A percentile compares a stretch with the other conserved stretches of the same genome.
phyloP scores from a whole-genome alignment of 2,888 invertebrate genomes.

The Pristionchus maxplancki region DNA sequence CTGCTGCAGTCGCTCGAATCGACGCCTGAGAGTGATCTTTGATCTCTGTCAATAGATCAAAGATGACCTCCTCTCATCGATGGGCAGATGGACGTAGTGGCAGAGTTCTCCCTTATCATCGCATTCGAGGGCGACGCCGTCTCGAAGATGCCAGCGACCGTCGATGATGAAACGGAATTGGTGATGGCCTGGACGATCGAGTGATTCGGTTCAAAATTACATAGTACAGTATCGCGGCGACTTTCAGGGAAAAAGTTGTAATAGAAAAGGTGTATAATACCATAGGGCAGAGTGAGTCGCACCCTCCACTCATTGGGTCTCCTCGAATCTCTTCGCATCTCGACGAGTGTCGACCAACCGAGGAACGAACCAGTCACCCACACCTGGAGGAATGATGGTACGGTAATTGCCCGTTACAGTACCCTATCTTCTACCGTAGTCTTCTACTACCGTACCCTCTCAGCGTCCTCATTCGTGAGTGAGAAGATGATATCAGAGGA shows the following conservation, averaged over 20 bases:
- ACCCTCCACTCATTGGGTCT: conserved; percentile 29
- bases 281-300: conserved; percentile 12
- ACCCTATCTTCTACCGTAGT: not conserved
- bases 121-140: not conserved
- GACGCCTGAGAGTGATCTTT: conserved; percentile 20
- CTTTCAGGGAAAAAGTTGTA: too few relatives aligned
- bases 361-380: conserved; percentile 40
- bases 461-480: not conserved
- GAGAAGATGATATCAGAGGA: conserved; percentile 44
- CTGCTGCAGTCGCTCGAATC: conserved; percentile 1
- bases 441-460: not conserved
- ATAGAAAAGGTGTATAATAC: not conserved
- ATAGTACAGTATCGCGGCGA: not conserved
- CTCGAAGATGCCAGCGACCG: conserved; percentile 2
- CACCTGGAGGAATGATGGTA: not conserved
- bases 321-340: not conserved
- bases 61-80: conserved; percentile 29
- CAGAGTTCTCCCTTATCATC: conserved; percentile 20
- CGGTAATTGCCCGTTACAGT: not conserved
- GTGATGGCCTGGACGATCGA: conserved; percentile 28
- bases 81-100: conserved; percentile 40
- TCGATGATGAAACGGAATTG: conserved; percentile 47
- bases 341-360: conserved; percentile 4
- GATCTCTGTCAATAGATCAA: not conserved
- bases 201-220: not conserved